Evolutionary conservation across 2,797 vertebrate genomes (phyloP), one percentile per base, ranked within the genome.

Genomic region (Sparidentex hasta): DNA sequence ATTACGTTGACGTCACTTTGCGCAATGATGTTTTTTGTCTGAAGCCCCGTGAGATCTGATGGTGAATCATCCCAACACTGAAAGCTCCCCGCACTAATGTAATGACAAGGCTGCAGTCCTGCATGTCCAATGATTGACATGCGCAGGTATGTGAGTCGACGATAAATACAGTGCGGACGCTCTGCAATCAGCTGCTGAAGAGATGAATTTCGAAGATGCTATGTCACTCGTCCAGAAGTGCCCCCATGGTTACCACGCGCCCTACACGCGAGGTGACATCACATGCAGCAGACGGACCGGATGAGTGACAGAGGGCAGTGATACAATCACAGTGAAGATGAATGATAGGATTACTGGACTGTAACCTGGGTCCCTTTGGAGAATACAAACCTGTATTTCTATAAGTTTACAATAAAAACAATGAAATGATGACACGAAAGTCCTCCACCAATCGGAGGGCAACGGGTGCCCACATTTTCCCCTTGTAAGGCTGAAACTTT

Each of bases 181-280:
- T 79, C 82, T 85, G 63, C 88, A 87, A 93, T 92, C 86, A 80
- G 66, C 62, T 67, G 48, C 33, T 38, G 21, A 51, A 20, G 59
- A 21, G 63, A 82, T 51, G 23, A 33, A 65, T 71, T 75, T 65
- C 65, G 13, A 51, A 74, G 54, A 52, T 47, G 9, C 16, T 14
- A 6, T 55, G 71, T 59, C 76, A 75, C 68, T 44, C 11, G 48
- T 47, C 77, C 25, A 33, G 13, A 78, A 56, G 76, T 66, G 52
- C 72, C 73, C 78, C 3, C 55, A 63, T 57, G 5, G 33, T 75
- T 38, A 63, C 29, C 17, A 5, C 2, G 1, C 2, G 43, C 25
- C 7, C 21, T 65, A 13, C 79, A 77, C 29, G 72, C 44, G 4
- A 78, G 47, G 65, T 88, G 77, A 91, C 70, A 73, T 92, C 84